A percentile compares a stretch with the other conserved stretches of the same genome.
Evolutionary conservation across 23 tunicate genomes (phyloP).

Genomic region (Styela clava): DNA sequence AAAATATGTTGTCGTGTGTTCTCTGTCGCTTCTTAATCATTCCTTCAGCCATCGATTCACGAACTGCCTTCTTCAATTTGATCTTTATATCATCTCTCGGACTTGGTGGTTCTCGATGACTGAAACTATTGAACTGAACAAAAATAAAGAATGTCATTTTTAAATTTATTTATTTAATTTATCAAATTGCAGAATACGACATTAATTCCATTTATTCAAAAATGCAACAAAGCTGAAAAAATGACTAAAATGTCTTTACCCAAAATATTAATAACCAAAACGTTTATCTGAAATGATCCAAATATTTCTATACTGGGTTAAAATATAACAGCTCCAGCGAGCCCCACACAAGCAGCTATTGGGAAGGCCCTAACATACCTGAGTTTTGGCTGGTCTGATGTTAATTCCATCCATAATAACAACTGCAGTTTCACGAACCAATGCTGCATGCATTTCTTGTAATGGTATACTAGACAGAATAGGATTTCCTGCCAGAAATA

Average conservation of each 20-base stretch:
- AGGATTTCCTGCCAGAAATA: slow-evolving; percentile 23
- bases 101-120: slow-evolving; percentile 22
- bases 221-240: too few relatives aligned
- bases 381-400: slow-evolving; percentile 15
- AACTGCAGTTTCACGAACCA: slow-evolving; percentile 11
- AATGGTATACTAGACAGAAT: not conserved
- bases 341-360: too few relatives aligned
- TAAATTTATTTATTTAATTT: too few relatives aligned
- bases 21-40: not conserved
- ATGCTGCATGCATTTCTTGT: slow-evolving; percentile 5
- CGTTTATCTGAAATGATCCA: too few relatives aligned
- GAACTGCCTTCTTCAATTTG: slow-evolving; percentile 9
- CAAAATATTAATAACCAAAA: too few relatives aligned
- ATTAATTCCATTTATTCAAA: too few relatives aligned
- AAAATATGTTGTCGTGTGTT: not conserved
- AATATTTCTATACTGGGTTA: too few relatives aligned
- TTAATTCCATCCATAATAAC: slow-evolving; percentile 26
- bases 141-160: too few relatives aligned
- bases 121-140: slow-evolving; percentile 10
- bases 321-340: too few relatives aligned
- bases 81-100: slow-evolving; percentile 13
- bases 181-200: too few relatives aligned
- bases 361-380: slow-evolving; percentile 7
- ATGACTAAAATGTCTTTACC: too few relatives aligned
- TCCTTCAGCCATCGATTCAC: slow-evolving; percentile 16